phyloP scores from a whole-genome alignment of 2,113 vertebrate genomes.

The Chunga burmeisteri region DNA sequence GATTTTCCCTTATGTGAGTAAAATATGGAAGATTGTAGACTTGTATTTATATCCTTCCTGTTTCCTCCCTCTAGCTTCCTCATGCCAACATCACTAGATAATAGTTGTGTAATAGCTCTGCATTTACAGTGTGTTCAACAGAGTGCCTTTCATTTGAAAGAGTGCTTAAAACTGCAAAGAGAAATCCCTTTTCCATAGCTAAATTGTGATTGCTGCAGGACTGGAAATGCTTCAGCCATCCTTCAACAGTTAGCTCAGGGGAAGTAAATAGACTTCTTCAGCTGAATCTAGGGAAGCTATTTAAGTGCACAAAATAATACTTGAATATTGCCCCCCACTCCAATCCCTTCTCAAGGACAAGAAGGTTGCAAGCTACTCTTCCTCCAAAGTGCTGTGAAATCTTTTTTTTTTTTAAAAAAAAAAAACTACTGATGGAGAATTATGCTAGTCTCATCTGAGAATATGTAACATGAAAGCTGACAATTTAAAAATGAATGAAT shows the following conservation, averaged over 20 bases:
- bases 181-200: conserved; percentile 18
- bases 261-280: neutral
- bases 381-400: neutral
- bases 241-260: neutral
- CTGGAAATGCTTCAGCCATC: neutral
- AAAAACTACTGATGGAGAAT: neutral
- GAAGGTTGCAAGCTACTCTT: conserved; percentile 1
- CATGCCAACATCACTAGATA: conserved; percentile 58
- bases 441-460: neutral
- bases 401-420: neutral
- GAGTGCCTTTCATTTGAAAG: neutral
- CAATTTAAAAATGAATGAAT: neutral
- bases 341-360: neutral
- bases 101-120: conserved; percentile 62
- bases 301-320: neutral
- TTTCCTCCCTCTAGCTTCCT: conserved; percentile 56
- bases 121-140: conserved; percentile 6
- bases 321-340: neutral
- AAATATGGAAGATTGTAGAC: conserved; percentile 1
- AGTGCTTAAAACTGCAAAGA: conserved; percentile 13
- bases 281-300: neutral
- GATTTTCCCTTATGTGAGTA: neutral
- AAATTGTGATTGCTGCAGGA: neutral
- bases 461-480: neutral
- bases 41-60: conserved; percentile 52